Conservation (phyloP, 2,888 invertebrate genomes). For the Cyrtodaria siliqua region DNA sequence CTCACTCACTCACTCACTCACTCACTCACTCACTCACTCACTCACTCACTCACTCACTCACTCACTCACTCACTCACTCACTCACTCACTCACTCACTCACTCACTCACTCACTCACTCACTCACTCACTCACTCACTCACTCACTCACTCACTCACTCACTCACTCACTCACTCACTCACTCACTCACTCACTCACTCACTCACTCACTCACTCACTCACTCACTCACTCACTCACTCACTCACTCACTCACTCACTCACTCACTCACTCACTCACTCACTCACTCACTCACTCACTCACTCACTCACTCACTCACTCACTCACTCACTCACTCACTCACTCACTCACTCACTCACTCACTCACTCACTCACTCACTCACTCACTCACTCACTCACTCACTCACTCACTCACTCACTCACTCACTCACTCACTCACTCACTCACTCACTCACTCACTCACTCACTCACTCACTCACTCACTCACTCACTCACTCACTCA, state of each 20-base stretch:
- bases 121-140: conserved; percentile 23
- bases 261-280: conserved; percentile 9
- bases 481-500: conserved; percentile 13
- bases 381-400: conserved; percentile 9
- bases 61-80: conserved; percentile 11
- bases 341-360: conserved; percentile 9
- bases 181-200: conserved; percentile 19
- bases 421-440: conserved; percentile 9
- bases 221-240: conserved; percentile 10
- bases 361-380: conserved; percentile 9
- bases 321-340: conserved; percentile 9
- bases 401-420: conserved; percentile 9
- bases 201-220: conserved; percentile 24
- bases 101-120: conserved; percentile 4
- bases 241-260: conserved; percentile 9
- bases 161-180: conserved; percentile 22
- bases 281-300: conserved; percentile 9
- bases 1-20: too few relatives aligned
- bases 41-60: too few relatives aligned
- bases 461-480: conserved; percentile 8
- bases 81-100: not conserved
- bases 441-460: conserved; percentile 9
- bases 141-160: conserved; percentile 22
- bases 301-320: conserved; percentile 9
- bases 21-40: too few relatives aligned